Percentiles rank a stretch among this genome's conserved stretches.
These are phyloP conservation scores for Phalangium opilio DNA, from an alignment of 2,888 invertebrate species.

Conservation along the genomic window DNA sequence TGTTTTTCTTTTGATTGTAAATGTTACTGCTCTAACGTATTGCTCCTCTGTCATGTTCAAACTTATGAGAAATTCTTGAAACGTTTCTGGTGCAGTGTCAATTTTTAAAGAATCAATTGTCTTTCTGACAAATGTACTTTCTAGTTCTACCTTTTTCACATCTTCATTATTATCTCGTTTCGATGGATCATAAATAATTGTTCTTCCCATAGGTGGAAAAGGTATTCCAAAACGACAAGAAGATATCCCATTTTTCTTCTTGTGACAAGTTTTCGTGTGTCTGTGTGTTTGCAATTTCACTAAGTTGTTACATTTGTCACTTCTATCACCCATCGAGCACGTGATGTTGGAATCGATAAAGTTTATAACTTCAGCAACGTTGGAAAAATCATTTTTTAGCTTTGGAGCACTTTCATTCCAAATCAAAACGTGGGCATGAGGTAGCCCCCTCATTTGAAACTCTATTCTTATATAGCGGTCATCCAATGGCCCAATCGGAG, in stretches of 20 bases:
- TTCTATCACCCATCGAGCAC: background rate
- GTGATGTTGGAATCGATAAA: too few relatives aligned
- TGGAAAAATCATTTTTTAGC: background rate
- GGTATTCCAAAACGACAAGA: conserved; percentile 12
- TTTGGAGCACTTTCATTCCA: conserved; percentile 15
- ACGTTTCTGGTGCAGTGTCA: too few relatives aligned
- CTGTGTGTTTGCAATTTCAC: conserved; percentile 1
- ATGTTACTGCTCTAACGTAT: conserved; percentile 4
- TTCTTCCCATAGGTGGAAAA: conserved; percentile 4
- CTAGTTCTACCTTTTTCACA: conserved; percentile 1
- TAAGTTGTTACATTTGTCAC: background rate
- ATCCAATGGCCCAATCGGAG: background rate
- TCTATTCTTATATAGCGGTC: conserved; percentile 7
- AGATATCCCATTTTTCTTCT: background rate
- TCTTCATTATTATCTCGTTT: background rate
- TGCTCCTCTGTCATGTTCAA: background rate
- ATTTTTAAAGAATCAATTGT: background rate
- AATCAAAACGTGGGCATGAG: conserved; percentile 16
- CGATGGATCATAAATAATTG: conserved; percentile 3
- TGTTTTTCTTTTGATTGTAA: conserved; percentile 6
- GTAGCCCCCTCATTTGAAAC: conserved; percentile 16
- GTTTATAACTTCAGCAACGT: conserved; percentile 1
- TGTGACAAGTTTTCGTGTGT: conserved; percentile 6
- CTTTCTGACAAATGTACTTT: conserved; percentile 3
- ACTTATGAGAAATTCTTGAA: too few relatives aligned